Conservation (phyloP, 2,797 vertebrate genomes). For the Alouatta caraya region DNA sequence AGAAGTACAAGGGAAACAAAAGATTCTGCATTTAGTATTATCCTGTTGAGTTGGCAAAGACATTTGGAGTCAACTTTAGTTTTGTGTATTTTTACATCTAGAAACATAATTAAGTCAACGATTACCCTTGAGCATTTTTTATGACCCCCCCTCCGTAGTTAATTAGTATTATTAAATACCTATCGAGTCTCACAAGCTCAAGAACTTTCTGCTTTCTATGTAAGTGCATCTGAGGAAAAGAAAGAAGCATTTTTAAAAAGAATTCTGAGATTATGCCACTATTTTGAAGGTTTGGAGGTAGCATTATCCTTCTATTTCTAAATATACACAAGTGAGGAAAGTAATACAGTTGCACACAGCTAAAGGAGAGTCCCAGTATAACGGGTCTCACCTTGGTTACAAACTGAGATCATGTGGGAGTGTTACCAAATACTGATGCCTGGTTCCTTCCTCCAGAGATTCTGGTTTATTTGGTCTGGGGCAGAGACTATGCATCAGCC, state of each 20-base stretch:
- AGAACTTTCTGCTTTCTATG: neutral
- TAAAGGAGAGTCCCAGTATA: neutral
- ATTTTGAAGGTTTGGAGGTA: neutral
- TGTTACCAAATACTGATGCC: neutral
- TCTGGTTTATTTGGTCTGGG: neutral
- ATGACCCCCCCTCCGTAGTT: neutral
- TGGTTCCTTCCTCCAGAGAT: neutral
- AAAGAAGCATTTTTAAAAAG: neutral
- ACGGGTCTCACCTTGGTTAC: neutral
- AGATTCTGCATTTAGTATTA: neutral
- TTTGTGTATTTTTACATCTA: neutral
- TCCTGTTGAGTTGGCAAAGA: neutral
- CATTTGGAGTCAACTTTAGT: neutral
- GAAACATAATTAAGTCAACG: neutral
- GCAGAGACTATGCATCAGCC: neutral
- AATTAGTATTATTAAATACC: neutral
- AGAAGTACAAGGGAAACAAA: neutral
- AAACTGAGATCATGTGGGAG: neutral
- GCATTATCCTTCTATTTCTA: neutral
- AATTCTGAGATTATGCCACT: neutral
- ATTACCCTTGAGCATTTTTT: neutral
- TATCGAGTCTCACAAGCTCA: neutral
- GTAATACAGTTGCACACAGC: too few species aligned
- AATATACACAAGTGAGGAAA: neutral
- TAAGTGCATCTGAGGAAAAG: neutral